Evolutionary conservation across 2,888 invertebrate genomes (phyloP).

Genomic region (Mechanitis mazaeus): DNA sequence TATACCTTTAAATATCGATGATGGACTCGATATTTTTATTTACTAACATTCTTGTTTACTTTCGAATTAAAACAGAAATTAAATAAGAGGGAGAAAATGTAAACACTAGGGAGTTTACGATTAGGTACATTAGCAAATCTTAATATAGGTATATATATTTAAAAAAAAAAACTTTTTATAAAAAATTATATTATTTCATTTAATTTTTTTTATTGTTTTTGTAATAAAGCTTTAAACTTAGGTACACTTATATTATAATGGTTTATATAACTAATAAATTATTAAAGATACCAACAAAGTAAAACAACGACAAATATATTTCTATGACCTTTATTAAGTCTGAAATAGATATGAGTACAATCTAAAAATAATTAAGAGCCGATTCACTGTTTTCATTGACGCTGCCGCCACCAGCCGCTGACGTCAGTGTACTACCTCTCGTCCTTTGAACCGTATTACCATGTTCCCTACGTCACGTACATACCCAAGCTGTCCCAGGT

Average conservation of each 20-base stretch:
- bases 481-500: conserved; percentile 68
- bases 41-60: conserved; percentile 43
- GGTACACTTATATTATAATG: too few species aligned
- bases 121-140: too few species aligned
- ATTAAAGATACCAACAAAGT: too few species aligned
- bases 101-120: too few species aligned
- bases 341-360: neutral
- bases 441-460: conserved; percentile 58
- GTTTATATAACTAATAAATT: too few species aligned
- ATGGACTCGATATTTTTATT: conserved; percentile 56
- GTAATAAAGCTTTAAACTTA: too few species aligned
- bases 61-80: conserved; percentile 6
- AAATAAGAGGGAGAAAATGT: neutral
- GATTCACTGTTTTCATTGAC: conserved; percentile 33
- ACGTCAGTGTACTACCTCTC: conserved; percentile 65
- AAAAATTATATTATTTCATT: too few species aligned
- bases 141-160: too few species aligned
- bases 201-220: too few species aligned
- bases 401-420: conserved; percentile 57
- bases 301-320: too few species aligned
- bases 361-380: neutral
- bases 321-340: too few species aligned
- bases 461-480: conserved; percentile 62
- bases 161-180: too few species aligned
- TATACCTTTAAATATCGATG: conserved; percentile 53